Evolutionary conservation across 2,113 vertebrate genomes (phyloP).

Genomic region (Fulmarus glacialis): DNA sequence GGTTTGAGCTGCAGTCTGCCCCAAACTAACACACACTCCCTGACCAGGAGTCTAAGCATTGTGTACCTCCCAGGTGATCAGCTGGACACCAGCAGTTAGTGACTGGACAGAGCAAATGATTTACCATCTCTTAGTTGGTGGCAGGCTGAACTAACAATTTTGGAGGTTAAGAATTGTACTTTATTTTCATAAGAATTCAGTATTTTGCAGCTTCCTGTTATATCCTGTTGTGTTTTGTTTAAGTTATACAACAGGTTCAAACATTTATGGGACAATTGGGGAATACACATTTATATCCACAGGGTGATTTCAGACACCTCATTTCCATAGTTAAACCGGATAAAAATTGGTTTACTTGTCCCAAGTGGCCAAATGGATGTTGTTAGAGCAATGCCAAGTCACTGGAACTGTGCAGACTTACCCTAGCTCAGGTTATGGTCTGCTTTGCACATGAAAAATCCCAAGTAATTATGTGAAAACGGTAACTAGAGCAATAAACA

Average conservation of each 20-base stretch:
- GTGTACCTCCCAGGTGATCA: background rate
- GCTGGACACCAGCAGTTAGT: background rate
- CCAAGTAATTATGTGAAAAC: background rate
- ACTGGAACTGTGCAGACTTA: background rate
- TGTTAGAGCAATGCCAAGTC: background rate
- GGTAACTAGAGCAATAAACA: background rate
- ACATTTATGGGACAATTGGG: background rate
- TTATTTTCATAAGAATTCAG: background rate
- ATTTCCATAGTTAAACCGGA: background rate
- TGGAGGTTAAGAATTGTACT: background rate
- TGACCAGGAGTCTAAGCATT: background rate
- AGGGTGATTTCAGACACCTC: background rate
- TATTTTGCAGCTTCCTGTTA: background rate
- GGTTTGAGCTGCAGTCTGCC: background rate
- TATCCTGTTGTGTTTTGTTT: background rate
- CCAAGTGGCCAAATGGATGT: background rate
- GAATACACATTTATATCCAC: background rate
- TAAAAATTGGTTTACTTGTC: background rate
- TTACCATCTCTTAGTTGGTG: background rate
- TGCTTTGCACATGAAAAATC: background rate
- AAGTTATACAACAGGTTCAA: background rate
- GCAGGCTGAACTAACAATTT: background rate
- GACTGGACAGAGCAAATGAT: background rate
- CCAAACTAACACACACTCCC: fast-evolving
- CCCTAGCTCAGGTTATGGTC: background rate